These are phyloP conservation scores for Pangasius larnaudii DNA, from an alignment of 2,797 vertebrate species.

Conservation along the genomic window DNA sequence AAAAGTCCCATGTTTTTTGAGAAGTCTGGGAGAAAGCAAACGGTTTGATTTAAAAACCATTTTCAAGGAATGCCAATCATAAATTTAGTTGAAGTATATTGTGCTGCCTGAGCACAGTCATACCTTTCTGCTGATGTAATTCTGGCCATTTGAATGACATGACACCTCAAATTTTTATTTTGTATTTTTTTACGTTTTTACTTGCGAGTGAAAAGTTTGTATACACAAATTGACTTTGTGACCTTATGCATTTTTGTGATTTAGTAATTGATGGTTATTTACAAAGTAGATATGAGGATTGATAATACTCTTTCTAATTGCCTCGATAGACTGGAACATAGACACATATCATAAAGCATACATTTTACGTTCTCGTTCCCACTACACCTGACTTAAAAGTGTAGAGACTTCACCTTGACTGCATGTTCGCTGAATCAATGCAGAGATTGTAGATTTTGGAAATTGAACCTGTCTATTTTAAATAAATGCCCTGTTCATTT, in stretches of 20 bases:
- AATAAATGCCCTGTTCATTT: slow-evolving; percentile 65
- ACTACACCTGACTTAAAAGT: slow-evolving; percentile 5
- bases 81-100: slow-evolving; percentile 41
- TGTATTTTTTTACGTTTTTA: slow-evolving; percentile 2
- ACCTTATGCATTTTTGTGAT: background rate
- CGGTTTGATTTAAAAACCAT: slow-evolving; percentile 63
- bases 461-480: slow-evolving; percentile 52
- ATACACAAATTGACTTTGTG: background rate
- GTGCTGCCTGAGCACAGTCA: slow-evolving; percentile 23
- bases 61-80: slow-evolving; percentile 52
- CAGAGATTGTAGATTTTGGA: slow-evolving; percentile 26
- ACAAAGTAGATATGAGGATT: background rate
- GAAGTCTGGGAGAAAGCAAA: slow-evolving; percentile 67
- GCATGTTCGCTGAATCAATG: slow-evolving; percentile 20
- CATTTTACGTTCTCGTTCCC: background rate
- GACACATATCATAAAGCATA: background rate
- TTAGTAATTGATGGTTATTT: background rate
- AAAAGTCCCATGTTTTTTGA: slow-evolving; percentile 79
- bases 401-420: slow-evolving; percentile 21
- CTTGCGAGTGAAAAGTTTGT: background rate
- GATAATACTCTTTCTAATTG: background rate
- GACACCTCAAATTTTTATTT: background rate
- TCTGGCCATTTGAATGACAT: slow-evolving; percentile 25
- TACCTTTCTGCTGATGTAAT: slow-evolving; percentile 45
- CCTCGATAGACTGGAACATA: slow-evolving; percentile 19